phyloP scores from a whole-genome alignment of 2,888 invertebrate species.

The Oxycera nigricornis region DNA sequence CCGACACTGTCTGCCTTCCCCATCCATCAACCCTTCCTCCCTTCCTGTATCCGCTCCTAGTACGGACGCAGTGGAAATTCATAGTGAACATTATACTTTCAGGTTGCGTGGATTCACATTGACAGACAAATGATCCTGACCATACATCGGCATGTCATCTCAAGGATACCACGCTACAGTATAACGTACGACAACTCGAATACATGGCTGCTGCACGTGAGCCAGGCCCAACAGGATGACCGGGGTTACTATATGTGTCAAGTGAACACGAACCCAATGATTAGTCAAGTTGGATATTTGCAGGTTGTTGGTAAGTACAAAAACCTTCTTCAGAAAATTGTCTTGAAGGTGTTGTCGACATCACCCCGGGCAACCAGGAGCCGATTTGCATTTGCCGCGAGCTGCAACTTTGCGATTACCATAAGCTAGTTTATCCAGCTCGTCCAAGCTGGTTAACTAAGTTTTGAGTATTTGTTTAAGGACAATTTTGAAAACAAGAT shows the following conservation, averaged over 20 bases:
- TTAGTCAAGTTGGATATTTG: constrained; percentile 91
- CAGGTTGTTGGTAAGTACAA: constrained; percentile 85
- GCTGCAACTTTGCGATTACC: too few species aligned
- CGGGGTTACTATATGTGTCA: constrained; percentile 73
- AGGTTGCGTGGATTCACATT: constrained; percentile 96
- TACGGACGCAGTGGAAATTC: not conserved
- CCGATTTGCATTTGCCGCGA: too few species aligned
- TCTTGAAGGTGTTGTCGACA: too few species aligned
- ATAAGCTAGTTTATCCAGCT: too few species aligned
- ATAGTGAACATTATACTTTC: constrained; percentile 47
- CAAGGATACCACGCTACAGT: constrained; percentile 87
- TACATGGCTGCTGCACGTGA: constrained; percentile 90
- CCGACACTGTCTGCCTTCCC: not conserved
- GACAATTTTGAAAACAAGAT: too few species aligned
- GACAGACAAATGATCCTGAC: constrained; percentile 93
- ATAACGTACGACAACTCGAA: constrained; percentile 91
- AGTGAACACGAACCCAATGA: constrained; percentile 92
- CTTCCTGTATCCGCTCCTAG: too few species aligned
- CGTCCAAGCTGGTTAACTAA: not conserved
- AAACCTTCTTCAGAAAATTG: not conserved
- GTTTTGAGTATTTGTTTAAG: too few species aligned
- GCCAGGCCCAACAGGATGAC: constrained; percentile 89
- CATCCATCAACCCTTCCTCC: not conserved
- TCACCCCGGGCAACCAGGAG: too few species aligned
- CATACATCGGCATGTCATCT: constrained; percentile 90